Evolutionary conservation across 1,140 invertebrate genomes (phyloP), one percentile per base, ranked within the genome.

Genomic region (Scylla paramamosain): DNA sequence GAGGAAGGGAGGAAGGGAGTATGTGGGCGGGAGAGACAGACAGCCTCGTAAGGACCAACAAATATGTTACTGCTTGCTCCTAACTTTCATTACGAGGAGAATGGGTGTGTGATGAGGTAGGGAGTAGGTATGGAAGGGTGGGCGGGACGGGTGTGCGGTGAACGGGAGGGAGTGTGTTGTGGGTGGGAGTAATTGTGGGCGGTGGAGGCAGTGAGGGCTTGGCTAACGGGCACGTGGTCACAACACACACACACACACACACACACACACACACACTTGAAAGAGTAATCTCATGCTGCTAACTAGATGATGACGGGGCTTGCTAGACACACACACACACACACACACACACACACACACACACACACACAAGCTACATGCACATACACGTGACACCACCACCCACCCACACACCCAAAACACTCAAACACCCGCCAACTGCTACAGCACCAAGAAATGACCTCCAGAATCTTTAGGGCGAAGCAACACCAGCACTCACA

Each of bases 281-380:
- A 77, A 77, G 67, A 77, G 25, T 77, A n/a, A 77, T 77, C 16
- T 77, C 67, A 77, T n/a, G 67, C 20, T 77, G 67, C 25, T 77
- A 77, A 77, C 67, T 77, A 77, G 67, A 77, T 77, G 25, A 77
- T 77, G 67, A 77, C 20, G 67, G 67, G 20, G 0, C 67, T n/a
- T n/a, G n/a, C 20, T 20, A n/a, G 7, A 77, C 67, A 77, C 67
- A 25, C 67, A 77, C 67, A 25, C 67, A 77, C 67, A 77, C 67
- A 77, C 67, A 25, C 67, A 77, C 67, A 77, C 67, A 77, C 67
- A 77, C 67, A 77, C 67, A 77, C 67, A 77, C 67, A 77, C 67
- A 77, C 67, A 77, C 67, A 77, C 67, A 77, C 67, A 77, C 67
- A 77, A n/a, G n/a, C n/a, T 20, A 77, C 67, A 59, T 20, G 10